Percentiles rank a stretch among this genome's conserved stretches.
phyloP scores from a whole-genome alignment of 2,888 invertebrate genomes.

The Elmis aenea region DNA sequence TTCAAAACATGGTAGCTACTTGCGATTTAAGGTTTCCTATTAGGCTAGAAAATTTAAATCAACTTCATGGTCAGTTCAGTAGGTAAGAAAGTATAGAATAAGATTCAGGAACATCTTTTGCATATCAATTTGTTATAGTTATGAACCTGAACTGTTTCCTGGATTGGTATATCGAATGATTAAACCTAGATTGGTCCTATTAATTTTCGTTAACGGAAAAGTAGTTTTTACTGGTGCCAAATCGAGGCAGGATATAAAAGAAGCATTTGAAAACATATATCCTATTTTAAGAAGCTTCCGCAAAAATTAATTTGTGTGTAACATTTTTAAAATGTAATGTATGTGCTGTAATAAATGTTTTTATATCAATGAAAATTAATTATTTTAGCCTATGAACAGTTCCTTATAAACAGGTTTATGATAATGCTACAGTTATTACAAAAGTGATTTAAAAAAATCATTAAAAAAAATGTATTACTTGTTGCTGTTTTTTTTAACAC shows the following conservation, averaged over 20 bases:
- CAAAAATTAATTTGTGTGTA: slow-evolving; percentile 56
- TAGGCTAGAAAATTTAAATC: slow-evolving; percentile 67
- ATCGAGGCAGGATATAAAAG: slow-evolving; percentile 83
- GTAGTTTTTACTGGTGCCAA: slow-evolving; percentile 97
- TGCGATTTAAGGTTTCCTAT: slow-evolving; percentile 71
- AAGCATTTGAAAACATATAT: slow-evolving; percentile 91
- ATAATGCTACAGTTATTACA: too few species aligned
- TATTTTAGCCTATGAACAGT: too few species aligned
- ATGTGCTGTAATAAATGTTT: too few species aligned
- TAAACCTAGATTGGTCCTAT: slow-evolving; percentile 86
- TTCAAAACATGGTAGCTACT: slow-evolving; percentile 73
- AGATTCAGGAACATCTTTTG: not conserved
- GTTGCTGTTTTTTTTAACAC: too few species aligned
- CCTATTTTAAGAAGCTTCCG: slow-evolving; percentile 92
- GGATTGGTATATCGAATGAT: slow-evolving; percentile 99
- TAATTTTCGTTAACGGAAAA: slow-evolving; percentile 99
- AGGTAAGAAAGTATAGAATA: slow-evolving; percentile 30
- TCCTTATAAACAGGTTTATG: too few species aligned
- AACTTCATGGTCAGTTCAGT: slow-evolving; percentile 65
- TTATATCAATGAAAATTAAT: too few species aligned
- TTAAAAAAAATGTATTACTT: too few species aligned
- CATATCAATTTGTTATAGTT: slow-evolving; percentile 48
- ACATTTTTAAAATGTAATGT: too few species aligned
- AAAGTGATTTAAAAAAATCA: too few species aligned
- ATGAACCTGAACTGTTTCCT: slow-evolving; percentile 98